Conservation (phyloP, 2,113 vertebrate genomes). For the Lophura nycthemera region DNA sequence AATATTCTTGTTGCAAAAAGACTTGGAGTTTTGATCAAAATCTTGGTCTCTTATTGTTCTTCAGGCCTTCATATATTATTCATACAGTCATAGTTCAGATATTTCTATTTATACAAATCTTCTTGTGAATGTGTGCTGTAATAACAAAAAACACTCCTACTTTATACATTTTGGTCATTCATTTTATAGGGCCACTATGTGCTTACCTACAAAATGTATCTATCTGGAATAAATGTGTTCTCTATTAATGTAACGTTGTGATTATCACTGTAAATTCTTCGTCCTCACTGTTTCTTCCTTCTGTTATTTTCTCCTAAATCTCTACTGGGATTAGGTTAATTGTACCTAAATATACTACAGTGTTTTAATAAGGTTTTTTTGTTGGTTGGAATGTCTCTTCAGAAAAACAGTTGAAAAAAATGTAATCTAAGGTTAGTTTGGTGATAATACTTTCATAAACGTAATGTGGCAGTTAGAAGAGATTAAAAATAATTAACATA, state of each 20-base stretch:
- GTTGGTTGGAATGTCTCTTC: not conserved
- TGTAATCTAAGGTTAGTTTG: not conserved
- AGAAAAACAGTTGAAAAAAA: not conserved
- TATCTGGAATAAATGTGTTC: not conserved
- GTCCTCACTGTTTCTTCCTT: not conserved
- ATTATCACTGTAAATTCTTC: not conserved
- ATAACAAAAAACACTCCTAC: not conserved
- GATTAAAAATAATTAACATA: not conserved
- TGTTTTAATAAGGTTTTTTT: not conserved
- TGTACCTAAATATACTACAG: not conserved
- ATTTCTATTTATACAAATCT: not conserved
- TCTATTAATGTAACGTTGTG: not conserved
- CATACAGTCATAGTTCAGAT: not conserved
- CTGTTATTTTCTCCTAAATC: not conserved
- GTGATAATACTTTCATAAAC: not conserved
- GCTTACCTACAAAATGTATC: not conserved
- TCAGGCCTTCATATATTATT: not conserved
- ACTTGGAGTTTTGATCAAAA: not conserved
- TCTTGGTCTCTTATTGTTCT: not conserved
- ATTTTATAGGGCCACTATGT: not conserved
- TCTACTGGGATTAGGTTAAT: not conserved
- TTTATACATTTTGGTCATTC: not conserved
- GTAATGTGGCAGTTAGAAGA: not conserved
- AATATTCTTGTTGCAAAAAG: not conserved
- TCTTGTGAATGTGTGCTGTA: not conserved